Conservation (phyloP, 2,797 vertebrate species). For the Thripadectes ignobilis region DNA sequence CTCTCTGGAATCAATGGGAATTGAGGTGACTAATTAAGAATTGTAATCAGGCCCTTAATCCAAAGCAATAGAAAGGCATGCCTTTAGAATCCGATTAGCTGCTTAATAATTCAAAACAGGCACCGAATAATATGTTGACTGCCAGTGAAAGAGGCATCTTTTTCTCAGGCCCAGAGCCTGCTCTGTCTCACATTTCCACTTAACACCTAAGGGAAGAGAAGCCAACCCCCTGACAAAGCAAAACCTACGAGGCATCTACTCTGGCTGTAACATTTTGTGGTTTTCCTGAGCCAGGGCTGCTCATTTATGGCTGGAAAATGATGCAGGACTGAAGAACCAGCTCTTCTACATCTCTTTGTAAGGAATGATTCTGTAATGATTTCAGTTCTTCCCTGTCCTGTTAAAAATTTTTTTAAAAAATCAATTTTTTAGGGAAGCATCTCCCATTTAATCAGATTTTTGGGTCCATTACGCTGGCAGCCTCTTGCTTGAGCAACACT, state of each 20-base stretch:
- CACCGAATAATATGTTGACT: background rate
- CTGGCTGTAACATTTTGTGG: background rate
- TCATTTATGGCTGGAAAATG: background rate
- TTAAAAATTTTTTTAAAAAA: background rate
- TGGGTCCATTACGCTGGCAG: background rate
- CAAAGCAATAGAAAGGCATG: background rate
- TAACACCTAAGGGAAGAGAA: background rate
- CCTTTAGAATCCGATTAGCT: background rate
- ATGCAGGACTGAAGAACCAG: background rate
- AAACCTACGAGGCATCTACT: background rate
- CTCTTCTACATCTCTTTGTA: background rate
- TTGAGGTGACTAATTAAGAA: slow-evolving; percentile 27
- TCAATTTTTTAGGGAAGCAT: background rate
- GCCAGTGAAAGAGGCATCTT: background rate
- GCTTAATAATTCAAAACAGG: background rate
- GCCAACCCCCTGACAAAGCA: background rate
- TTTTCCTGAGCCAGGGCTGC: background rate
- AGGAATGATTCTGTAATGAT: background rate
- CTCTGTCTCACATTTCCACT: background rate
- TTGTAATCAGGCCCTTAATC: slow-evolving; percentile 24
- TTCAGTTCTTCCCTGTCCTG: background rate
- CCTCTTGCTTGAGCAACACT: background rate
- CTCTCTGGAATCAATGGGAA: slow-evolving; percentile 21
- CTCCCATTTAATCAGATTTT: background rate
- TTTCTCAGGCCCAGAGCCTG: background rate